Evolutionary conservation across 2,113 vertebrate genomes (phyloP), one percentile per base, ranked within the genome.

Genomic region (Podocnemis expansa): DNA sequence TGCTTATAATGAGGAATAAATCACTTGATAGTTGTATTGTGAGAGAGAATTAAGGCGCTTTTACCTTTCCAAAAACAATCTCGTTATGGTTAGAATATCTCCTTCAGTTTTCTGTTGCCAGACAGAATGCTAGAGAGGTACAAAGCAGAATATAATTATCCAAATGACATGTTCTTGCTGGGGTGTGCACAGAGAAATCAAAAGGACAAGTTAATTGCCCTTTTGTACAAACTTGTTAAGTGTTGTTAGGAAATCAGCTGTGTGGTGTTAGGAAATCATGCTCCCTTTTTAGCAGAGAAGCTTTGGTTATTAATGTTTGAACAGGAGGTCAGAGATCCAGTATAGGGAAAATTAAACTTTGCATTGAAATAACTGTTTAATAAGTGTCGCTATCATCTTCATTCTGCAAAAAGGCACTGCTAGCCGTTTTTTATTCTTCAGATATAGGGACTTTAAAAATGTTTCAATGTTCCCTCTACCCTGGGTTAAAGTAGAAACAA

Each of bases 1-100:
- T 87, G 63, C 63, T 67, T n/a, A 22, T 21, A 70, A 43, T 70
- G 83, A 88, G 84, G 85, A 93, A 76, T 76, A 78, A 83, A 49
- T 41, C 5, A 12, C 12, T 1, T 47, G 6, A 47, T 56, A 41
- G 58, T 60, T 60, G 13, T 60, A 60, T 31, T 31, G 56, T 7
- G 29, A 17, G 60, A 22, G 63, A 67, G 60, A 67, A 67, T 38
- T 70, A 70, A 17, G n/a, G 63, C 34, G 38, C 9, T 70, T 70
- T 70, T n/a, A 70, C 63, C 63, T 70, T 70, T 70, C 63, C n/a
- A 9, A 70, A 70, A 70, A 70, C 17, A 38, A 34, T 70, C 63
- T 67, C n/a, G 13, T 87, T 88, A 38, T 4, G 78, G 93, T 87
- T 55, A 91, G 7, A 41, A 2, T 51, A 5, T 43, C 14, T 73